Evolutionary conservation across 2,113 vertebrate species (phyloP).

Genomic region (Ursus arctos): DNA sequence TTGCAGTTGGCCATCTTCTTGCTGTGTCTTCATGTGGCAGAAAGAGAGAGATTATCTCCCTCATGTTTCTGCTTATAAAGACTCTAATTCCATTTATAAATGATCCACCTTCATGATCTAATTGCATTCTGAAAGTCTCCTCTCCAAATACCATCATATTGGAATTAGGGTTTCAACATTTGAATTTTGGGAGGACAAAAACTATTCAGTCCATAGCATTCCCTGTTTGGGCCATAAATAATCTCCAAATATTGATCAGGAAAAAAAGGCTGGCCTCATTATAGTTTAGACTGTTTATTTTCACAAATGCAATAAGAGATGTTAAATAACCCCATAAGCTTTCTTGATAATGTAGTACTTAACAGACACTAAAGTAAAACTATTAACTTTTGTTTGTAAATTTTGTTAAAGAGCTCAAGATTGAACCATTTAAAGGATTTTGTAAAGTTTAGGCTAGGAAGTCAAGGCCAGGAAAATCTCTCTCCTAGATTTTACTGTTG

Average conservation of each 20-base stretch:
- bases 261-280: neutral
- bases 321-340: neutral
- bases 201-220: neutral
- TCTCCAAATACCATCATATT: neutral
- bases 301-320: neutral
- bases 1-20: neutral
- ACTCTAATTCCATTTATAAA: neutral
- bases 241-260: neutral
- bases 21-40: neutral
- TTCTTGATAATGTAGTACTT: neutral
- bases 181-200: neutral
- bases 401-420: neutral
- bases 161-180: neutral
- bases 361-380: neutral
- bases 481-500: neutral
- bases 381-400: neutral
- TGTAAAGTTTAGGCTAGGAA: neutral
- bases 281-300: constrained; percentile 14
- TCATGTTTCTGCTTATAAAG: neutral
- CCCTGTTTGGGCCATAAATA: neutral
- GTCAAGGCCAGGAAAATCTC: neutral
- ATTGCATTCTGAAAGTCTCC: neutral
- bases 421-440: neutral
- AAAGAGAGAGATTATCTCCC: neutral
- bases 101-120: neutral